Base-by-base conservation (phyloP, 1,140 invertebrate genomes). In the Ooceraea biroi region DNA sequence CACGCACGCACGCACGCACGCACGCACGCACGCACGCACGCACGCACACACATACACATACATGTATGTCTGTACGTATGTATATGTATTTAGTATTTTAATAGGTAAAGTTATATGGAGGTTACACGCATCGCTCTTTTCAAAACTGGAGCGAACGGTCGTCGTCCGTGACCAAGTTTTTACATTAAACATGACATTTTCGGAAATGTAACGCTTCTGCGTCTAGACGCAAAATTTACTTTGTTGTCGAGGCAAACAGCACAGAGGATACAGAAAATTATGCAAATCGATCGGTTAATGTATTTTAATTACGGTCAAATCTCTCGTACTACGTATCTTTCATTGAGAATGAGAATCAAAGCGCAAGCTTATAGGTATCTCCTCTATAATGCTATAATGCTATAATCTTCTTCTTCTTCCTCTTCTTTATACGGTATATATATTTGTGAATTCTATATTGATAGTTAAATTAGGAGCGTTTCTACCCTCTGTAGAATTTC, bases 201-300 rank as follows among this genome's bases (percentile, higher is more conserved):
- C 86, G 88, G 91, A 91, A 92, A 91, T 91, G 92, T 92, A 88
- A 30, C 19, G 63, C 88, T 85, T 61, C 61, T 90, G 89, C n/a
- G n/a, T 50, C 46, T 72, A 76, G 4, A 76, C 25, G 57, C 73
- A 84, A 80, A 90, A 82, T 89, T 91, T 90, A 82, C 80, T 84
- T 85, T 88, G 88, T 77, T 76, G 77, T 55, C 55, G 52, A 48
- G 58, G 36, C 36, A n/a, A 46, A 69, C 57, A 57, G 22, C 12
- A n/a, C n/a, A n/a, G n/a, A n/a, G n/a, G n/a, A 7, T 83, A 55
- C n/a, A 76, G 48, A 65, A 41, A 83, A 65, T 12, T 76, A 65
- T 74, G 0, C 30, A 69, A 74, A 61, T 61, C 65, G 12, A 61
- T 12, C 12, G 41, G 19, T 60, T 1, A 83, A 80, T 41, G n/a